phyloP scores from a whole-genome alignment of 1,140 invertebrate genomes.

The Temnothorax nylanderi region DNA sequence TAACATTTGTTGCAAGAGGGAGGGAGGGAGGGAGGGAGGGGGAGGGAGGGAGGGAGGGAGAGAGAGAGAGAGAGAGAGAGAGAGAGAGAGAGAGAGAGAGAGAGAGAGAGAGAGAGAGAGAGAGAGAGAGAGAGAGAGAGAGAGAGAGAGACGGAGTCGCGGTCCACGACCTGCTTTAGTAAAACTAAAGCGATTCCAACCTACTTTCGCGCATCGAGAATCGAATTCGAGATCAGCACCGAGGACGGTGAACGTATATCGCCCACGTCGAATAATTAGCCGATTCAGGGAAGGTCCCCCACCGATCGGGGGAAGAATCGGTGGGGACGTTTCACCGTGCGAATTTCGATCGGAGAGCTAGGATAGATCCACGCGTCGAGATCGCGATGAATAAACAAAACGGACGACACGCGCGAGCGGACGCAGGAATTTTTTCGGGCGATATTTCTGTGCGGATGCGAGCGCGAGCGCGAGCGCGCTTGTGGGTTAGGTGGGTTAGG shows the following conservation, averaged over 20 bases:
- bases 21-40: too few relatives aligned
- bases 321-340: background rate
- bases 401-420: too few relatives aligned
- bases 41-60: too few relatives aligned
- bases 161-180: conserved; percentile 77
- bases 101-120: too few relatives aligned
- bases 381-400: background rate
- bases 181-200: conserved; percentile 70
- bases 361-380: background rate
- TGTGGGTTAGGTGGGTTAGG: conserved; percentile 10
- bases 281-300: background rate
- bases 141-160: background rate
- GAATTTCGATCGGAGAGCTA: background rate
- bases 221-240: background rate
- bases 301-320: background rate
- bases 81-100: too few relatives aligned
- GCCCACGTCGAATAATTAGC: conserved; percentile 14
- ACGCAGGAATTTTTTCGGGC: background rate
- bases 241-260: background rate
- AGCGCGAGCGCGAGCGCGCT: background rate
- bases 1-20: background rate
- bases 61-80: too few relatives aligned
- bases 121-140: too few relatives aligned
- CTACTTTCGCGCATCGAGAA: conserved; percentile 70
- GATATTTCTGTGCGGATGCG: background rate